phyloP scores from a whole-genome alignment of 2,113 vertebrate genomes.

The Paracanthobrama guichenoti region DNA sequence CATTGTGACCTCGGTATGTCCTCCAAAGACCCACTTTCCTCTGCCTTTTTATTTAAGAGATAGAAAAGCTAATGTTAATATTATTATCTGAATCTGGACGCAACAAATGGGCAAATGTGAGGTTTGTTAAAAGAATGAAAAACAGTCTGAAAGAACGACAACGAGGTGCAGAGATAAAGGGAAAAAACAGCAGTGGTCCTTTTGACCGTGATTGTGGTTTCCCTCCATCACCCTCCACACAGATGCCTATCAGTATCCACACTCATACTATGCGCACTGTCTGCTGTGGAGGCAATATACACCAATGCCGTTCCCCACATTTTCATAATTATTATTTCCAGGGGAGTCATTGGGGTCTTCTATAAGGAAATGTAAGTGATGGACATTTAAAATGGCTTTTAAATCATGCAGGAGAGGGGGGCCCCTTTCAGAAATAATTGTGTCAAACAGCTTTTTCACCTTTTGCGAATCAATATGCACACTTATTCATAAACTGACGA shows the following conservation, averaged over 20 bases:
- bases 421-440: conserved; percentile 78
- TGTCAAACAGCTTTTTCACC: conserved; percentile 81
- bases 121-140: conserved; percentile 14
- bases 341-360: conserved; percentile 72
- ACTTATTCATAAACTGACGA: conserved; percentile 74
- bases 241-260: conserved; percentile 73
- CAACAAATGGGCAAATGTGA: conserved; percentile 22
- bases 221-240: conserved; percentile 61
- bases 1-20: conserved; percentile 26
- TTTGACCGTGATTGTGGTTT: conserved; percentile 60
- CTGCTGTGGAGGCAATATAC: conserved; percentile 72
- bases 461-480: conserved; percentile 81
- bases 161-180: conserved; percentile 24
- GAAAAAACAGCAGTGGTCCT: conserved; percentile 48
- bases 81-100: conserved; percentile 46
- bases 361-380: conserved; percentile 77
- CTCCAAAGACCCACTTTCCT: conserved; percentile 11
- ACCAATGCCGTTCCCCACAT: conserved; percentile 65
- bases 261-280: conserved; percentile 58
- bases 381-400: conserved; percentile 80
- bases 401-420: conserved; percentile 75
- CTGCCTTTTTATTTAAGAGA: conserved; percentile 32
- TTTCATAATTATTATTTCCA: conserved; percentile 83
- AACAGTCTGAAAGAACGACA: conserved; percentile 5
- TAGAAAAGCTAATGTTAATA: conserved; percentile 38